phyloP scores from a whole-genome alignment of 1,140 invertebrate genomes.

The Aleiodes sp. region DNA sequence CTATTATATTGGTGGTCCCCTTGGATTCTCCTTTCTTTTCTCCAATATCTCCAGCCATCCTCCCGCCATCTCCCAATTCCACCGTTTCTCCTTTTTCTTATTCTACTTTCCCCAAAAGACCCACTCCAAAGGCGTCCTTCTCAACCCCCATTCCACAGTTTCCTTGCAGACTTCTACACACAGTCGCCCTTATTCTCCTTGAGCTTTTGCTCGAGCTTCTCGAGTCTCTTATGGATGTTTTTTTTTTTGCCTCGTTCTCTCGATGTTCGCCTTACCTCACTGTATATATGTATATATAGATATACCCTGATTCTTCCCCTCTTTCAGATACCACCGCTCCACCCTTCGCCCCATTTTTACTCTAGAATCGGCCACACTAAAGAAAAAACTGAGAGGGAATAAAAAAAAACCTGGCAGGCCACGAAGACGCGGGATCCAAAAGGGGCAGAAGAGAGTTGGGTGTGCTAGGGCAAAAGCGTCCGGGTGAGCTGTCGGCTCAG shows the following conservation, averaged over 20 bases:
- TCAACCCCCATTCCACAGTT: constrained; percentile 40
- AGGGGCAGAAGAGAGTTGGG: constrained; percentile 37
- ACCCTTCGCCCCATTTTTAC: constrained; percentile 21
- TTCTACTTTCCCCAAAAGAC: constrained; percentile 24
- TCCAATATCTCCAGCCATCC: constrained; percentile 52
- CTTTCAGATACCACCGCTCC: background rate
- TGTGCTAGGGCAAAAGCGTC: constrained; percentile 30
- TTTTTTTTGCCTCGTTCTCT: constrained; percentile 12
- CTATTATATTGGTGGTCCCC: constrained; percentile 59
- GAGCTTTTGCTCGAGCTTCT: constrained; percentile 51
- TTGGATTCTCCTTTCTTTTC: constrained; percentile 51
- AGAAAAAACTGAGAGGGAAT: background rate
- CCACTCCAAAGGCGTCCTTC: background rate
- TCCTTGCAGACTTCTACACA: constrained; percentile 32
- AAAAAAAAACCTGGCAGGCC: constrained; percentile 55
- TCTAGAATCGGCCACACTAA: constrained; percentile 51
- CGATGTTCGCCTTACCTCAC: constrained; percentile 21
- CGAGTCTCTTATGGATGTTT: constrained; percentile 61
- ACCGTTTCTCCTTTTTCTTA: background rate
- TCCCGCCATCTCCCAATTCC: background rate
- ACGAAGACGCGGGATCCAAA: constrained; percentile 35
- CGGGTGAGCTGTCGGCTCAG: constrained; percentile 23
- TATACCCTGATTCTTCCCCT: constrained; percentile 21
- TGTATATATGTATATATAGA: background rate
- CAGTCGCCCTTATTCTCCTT: constrained; percentile 55